Evolutionary conservation across 2,113 vertebrate genomes (phyloP).

Genomic region (Hepsetus odoe): DNA sequence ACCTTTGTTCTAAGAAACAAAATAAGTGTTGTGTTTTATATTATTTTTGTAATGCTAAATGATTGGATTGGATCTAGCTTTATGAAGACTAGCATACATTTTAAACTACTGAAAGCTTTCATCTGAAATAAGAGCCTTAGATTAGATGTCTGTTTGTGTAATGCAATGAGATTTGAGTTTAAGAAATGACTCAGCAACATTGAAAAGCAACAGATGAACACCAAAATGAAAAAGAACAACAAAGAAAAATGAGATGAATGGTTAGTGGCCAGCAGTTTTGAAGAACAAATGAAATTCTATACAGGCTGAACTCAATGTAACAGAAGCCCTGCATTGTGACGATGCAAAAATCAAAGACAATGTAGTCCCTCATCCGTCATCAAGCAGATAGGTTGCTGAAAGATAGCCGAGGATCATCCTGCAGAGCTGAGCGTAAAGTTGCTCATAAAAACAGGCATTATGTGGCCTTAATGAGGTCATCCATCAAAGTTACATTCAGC

Average conservation of each 20-base stretch:
- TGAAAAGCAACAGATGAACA: not conserved
- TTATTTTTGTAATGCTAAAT: too few relatives aligned
- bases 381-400: not conserved
- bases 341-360: slow-evolving; percentile 33
- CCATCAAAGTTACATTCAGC: slow-evolving; percentile 45
- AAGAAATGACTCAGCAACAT: not conserved
- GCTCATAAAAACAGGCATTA: slow-evolving; percentile 47
- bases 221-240: not conserved
- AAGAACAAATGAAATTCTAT: not conserved
- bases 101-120: not conserved
- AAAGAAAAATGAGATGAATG: not conserved
- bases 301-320: not conserved
- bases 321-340: slow-evolving; percentile 5
- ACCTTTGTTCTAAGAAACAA: too few relatives aligned
- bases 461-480: slow-evolving; percentile 55
- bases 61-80: too few relatives aligned
- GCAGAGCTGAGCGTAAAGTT: slow-evolving; percentile 14
- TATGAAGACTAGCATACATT: too few relatives aligned
- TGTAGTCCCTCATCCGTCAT: slow-evolving; percentile 32
- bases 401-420: slow-evolving; percentile 29
- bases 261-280: not conserved
- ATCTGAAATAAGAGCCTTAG: too few relatives aligned
- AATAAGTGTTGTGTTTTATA: too few relatives aligned
- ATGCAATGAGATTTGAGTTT: not conserved
- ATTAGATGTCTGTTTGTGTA: too few relatives aligned